A percentile compares a stretch with the other conserved stretches of the same genome.
Evolutionary conservation across 2,797 vertebrate genomes (phyloP).

Genomic region (Chanos chanos): DNA sequence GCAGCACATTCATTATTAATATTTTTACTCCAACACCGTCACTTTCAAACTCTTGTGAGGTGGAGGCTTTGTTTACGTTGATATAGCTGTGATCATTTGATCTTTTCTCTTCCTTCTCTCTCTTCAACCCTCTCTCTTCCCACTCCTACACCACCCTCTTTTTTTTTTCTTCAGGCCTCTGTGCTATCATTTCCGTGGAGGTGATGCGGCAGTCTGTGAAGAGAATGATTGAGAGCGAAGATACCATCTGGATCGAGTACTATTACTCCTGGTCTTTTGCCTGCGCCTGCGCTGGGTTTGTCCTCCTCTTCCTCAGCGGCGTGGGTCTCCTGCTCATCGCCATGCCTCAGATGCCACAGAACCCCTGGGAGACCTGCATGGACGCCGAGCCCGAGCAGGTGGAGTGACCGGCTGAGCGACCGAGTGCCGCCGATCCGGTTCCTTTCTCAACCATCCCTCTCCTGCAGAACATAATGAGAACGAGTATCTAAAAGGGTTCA

Average conservation of each 20-base stretch:
- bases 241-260: slow-evolving; percentile 88
- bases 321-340: slow-evolving; percentile 84
- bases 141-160: too few relatives aligned
- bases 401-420: slow-evolving; percentile 49
- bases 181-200: slow-evolving; percentile 89
- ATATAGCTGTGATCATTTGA: too few relatives aligned
- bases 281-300: slow-evolving; percentile 84
- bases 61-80: background rate
- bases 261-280: slow-evolving; percentile 91
- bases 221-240: slow-evolving; percentile 92
- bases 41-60: too few relatives aligned
- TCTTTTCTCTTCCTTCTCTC: background rate
- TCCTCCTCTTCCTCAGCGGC: slow-evolving; percentile 86
- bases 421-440: background rate
- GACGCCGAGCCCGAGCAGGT: slow-evolving; percentile 84
- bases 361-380: slow-evolving; percentile 98
- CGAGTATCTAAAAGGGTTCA: slow-evolving; percentile 9
- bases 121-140: background rate
- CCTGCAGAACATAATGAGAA: background rate
- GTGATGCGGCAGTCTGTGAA: slow-evolving; percentile 96
- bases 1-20: too few relatives aligned
- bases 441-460: background rate
- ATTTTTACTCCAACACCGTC: too few relatives aligned
- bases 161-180: slow-evolving; percentile 77
- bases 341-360: slow-evolving; percentile 92